phyloP scores from a whole-genome alignment of 2,113 vertebrate species.

The Mohoua ochrocephala region DNA sequence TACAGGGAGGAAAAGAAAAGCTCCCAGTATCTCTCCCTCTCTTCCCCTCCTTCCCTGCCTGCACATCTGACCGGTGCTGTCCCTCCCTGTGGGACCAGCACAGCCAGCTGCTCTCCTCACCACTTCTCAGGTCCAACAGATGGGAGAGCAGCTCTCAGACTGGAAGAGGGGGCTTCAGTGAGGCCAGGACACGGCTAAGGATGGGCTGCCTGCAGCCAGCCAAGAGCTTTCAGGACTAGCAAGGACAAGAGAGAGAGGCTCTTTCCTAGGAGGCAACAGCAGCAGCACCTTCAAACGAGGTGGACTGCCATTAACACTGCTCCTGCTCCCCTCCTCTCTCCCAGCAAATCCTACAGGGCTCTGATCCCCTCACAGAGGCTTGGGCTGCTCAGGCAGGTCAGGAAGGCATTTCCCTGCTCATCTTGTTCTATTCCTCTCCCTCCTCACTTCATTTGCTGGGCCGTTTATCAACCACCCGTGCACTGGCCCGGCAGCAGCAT shows the following conservation, averaged over 20 bases:
- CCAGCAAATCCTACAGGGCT: neutral
- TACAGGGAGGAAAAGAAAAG: constrained; percentile 70
- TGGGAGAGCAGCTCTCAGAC: neutral
- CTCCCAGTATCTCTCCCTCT: constrained; percentile 32
- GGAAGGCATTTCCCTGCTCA: neutral
- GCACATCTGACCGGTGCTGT: neutral
- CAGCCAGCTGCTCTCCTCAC: neutral
- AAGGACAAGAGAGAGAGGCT: neutral
- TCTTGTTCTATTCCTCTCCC: neutral
- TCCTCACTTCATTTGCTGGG: neutral
- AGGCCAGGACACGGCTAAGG: neutral
- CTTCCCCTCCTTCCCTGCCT: neutral
- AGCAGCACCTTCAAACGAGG: neutral
- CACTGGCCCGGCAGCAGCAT: accelerated
- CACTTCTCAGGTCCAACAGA: neutral
- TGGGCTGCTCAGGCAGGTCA: neutral
- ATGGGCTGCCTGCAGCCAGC: neutral
- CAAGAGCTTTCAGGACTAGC: neutral
- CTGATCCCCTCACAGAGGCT: neutral
- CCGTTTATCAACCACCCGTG: neutral
- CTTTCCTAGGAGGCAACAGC: neutral
- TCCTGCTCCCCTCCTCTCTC: neutral
- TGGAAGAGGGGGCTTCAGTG: neutral
- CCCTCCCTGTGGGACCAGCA: neutral
- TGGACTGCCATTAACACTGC: accelerated